Base-by-base conservation (phyloP, 2,888 invertebrate genomes). In the Nebria brevicollis region DNA sequence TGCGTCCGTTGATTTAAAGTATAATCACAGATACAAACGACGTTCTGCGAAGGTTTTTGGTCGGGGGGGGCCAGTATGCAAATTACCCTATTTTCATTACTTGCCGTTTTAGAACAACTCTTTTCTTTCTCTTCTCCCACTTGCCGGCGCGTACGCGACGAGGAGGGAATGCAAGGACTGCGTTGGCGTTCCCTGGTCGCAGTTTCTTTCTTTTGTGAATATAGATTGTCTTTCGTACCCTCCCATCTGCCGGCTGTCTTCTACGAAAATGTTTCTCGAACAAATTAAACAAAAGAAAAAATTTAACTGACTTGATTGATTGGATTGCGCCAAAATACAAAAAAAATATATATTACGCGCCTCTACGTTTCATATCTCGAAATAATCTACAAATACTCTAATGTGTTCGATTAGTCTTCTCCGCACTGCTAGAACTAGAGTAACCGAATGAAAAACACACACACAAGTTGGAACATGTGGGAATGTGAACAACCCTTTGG, bases 11-110 rank as follows among this genome's bases (percentile, higher is more conserved):
- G 80, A 80, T 80, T 80, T 80, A 80, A 80, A 80, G 80, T 80
- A 80, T 80, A 80, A 80, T 80, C 80, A 75, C 80, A 80, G 80
- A 80, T 80, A 80, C 80, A 80, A 80, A 80, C 80, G 80, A 25
- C 43, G 34, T 15, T n/a, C 34, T n/a, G 6, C 42, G 70, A 15
- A 20, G 74, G 66, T 66, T 42, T 7, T 42, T 7, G 26, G 73
- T 54, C 54, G 54, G 11, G 42, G 73, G 73, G 78, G 78, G 80
- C 70, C 73, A 80, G 66, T 80, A 80, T 80, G 80, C 80, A 80
- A 80, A 80, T 80, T 80, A 75, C 65, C 80, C 75, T 80, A 80
- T 80, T 80, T 80, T 80, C 80, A 80, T 80, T 80, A 80, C 80
- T 75, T 75, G 54, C 75, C 68, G 78, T 73, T 77, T 77, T 77